These are phyloP conservation scores for honey bee (Apis mellifera) DNA, from an alignment of 1,140 invertebrate species.

Conservation along the genomic window DNA sequence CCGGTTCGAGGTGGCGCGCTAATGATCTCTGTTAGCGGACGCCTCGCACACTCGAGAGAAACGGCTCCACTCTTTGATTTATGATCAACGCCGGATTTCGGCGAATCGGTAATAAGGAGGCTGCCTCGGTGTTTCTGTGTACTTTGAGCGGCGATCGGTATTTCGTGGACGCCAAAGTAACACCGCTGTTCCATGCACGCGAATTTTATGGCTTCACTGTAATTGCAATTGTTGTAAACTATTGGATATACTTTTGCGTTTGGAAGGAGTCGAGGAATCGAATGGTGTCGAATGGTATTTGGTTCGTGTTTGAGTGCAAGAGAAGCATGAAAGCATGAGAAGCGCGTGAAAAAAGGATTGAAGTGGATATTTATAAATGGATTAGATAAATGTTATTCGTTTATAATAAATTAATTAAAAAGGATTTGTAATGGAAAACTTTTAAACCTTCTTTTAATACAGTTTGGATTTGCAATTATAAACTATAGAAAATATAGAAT, in stretches of 20 bases:
- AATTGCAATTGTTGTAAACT: background rate
- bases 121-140: background rate
- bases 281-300: too few species aligned
- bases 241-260: background rate
- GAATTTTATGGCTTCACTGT: constrained; percentile 5
- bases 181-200: background rate
- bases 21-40: constrained; percentile 64
- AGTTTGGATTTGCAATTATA: too few species aligned
- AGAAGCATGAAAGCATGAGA: too few species aligned
- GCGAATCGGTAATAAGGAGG: constrained; percentile 52
- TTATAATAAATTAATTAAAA: too few species aligned
- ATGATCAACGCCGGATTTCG: constrained; percentile 56
- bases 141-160: constrained; percentile 2
- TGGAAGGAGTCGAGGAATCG: too few species aligned
- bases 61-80: constrained; percentile 55
- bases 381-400: too few species aligned
- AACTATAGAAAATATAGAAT: too few species aligned
- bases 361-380: too few species aligned
- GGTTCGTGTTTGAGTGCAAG: too few species aligned
- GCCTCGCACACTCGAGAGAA: constrained; percentile 41
- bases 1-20: constrained; percentile 59
- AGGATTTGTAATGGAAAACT: too few species aligned
- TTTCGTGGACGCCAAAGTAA: background rate
- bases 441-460: too few species aligned
- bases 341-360: too few species aligned